Base-by-base conservation (phyloP, 2,888 invertebrate genomes). In the Beris morrisii region DNA sequence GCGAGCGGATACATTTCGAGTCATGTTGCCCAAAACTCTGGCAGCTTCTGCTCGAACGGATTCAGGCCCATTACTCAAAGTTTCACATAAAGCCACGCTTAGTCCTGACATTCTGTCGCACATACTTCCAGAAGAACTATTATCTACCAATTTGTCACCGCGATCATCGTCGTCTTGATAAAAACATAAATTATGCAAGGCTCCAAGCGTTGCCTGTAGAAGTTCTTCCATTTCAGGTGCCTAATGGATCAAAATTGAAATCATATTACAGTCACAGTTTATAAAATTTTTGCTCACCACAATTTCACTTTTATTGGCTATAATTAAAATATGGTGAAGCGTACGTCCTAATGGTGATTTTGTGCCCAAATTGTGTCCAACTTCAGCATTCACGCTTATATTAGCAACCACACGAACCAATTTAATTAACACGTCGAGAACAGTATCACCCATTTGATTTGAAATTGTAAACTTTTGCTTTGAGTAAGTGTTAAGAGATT, bases 141-240 rank as follows among this genome's bases (percentile, higher is more conserved):
- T 58, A 28, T 55, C 59, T 32, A 45, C 55, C 22, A 11, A 45
- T 22, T 22, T 1, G 22, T 22, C 22, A 46, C 22, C 4, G 28
- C 44, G 31, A 68, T 83, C 80, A 7, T 81, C 73, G 63, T 83
- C 82, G 72, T 79, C 79, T 72, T 81, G 81, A 77, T 91, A 91
- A 79, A 88, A 94, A 3, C 93, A 92, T 64, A 94, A 82, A 79
- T 94, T 94, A 79, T 93, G 94, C 69, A 94, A 83, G 0, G 93
- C 91, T 7, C 92, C 91, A 54, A 93, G 81, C 12, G 90, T 87
- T 5, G 92, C 92, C 68, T 91, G 84, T 3, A 91, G 85, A 53
- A 94, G 79, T 77, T 93, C 93, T 73, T 90, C 88, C 71, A 86
- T 85, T 71, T 85, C 85, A 63, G 73, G 68, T 69, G 82, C 81